Conservation (phyloP, 2,888 invertebrate genomes). For the Amphimallon solstitiale region DNA sequence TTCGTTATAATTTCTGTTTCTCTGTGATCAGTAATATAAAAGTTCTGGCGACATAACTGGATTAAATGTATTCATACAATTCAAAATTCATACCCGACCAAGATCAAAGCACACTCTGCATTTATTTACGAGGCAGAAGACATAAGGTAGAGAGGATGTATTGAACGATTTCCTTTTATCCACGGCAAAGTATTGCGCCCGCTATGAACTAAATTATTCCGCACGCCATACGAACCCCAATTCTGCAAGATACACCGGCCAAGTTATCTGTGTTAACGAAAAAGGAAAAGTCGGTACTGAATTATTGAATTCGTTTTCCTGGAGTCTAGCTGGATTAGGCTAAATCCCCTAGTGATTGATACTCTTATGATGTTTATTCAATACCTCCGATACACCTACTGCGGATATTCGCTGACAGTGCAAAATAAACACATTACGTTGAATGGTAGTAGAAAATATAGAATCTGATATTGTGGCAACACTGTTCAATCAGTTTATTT, state of each 20-base stretch:
- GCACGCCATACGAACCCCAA: conserved; percentile 39
- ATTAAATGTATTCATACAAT: no score
- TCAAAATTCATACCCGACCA: background rate
- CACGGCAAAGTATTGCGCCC: no score
- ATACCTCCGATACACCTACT: conserved; percentile 40
- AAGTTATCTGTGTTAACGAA: conserved; percentile 42
- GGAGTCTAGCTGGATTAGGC: conserved; percentile 53
- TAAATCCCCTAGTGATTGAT: conserved; percentile 56
- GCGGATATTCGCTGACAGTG: no score
- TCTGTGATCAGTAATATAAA: no score
- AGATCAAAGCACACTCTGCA: background rate
- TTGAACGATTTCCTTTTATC: no score
- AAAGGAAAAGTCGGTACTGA: conserved; percentile 55
- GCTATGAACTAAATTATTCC: conserved; percentile 40
- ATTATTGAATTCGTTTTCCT: conserved; percentile 55
- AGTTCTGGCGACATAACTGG: no score
- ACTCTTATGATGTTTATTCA: conserved; percentile 57
- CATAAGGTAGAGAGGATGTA: no score
- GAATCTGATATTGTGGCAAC: no score
- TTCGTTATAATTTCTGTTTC: no score
- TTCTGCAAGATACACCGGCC: conserved; percentile 7
- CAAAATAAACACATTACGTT: no score
- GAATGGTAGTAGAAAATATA: no score
- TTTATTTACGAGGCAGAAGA: background rate
- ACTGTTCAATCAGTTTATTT: no score